Percentiles rank a stretch among this genome's conserved stretches.
Conservation (phyloP, 1,140 invertebrate species). For the Phymorhynchus buccinoides region DNA sequence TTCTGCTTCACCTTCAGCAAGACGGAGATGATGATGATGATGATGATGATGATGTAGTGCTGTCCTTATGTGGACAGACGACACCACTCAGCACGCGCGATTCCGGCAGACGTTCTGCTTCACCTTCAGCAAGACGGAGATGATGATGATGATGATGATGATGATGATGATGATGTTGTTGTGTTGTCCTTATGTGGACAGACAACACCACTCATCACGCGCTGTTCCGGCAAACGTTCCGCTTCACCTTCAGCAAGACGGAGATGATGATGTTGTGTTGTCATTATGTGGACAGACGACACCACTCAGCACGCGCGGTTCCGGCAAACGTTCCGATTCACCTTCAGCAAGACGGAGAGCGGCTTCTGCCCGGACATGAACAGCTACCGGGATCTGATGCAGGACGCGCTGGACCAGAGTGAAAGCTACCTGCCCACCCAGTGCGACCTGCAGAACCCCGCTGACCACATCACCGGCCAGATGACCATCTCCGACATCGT, state of each 20-base stretch:
- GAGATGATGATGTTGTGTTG: too few species aligned
- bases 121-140: slow-evolving; percentile 25
- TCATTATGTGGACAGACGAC: slow-evolving; percentile 30
- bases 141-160: too few species aligned
- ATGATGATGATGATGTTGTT: too few species aligned
- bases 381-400: background rate
- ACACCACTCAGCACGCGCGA: background rate
- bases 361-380: background rate
- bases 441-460: background rate
- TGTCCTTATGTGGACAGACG: too few species aligned
- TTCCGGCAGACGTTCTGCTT: slow-evolving; percentile 36
- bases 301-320: slow-evolving; percentile 10
- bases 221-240: slow-evolving; percentile 28
- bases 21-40: too few species aligned
- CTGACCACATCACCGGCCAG: background rate
- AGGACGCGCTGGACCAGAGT: background rate
- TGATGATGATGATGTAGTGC: too few species aligned
- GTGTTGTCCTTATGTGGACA: too few species aligned
- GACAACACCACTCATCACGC: slow-evolving; percentile 13
- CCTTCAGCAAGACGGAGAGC: slow-evolving; percentile 25
- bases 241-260: slow-evolving; percentile 29
- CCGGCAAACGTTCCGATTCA: slow-evolving; percentile 34
- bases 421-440: background rate
- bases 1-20: slow-evolving; percentile 35
- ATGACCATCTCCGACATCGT: background rate